Conservation (phyloP, 2,888 invertebrate species). For the Acrobasis consociella region DNA sequence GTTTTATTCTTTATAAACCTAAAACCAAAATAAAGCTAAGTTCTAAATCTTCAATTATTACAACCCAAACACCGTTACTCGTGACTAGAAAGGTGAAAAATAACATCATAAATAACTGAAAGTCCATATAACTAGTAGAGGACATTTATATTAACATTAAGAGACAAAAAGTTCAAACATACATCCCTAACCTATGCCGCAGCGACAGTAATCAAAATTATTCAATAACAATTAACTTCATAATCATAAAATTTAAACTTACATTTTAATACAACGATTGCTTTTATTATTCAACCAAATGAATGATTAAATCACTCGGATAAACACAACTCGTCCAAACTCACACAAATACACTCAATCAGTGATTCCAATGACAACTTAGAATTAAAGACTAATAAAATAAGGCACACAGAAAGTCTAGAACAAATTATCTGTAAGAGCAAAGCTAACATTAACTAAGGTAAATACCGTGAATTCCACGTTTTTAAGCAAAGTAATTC, state of each 20-base stretch:
- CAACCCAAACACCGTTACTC: slow-evolving; percentile 68
- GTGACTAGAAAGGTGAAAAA: slow-evolving; percentile 73
- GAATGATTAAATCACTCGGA: slow-evolving; percentile 14
- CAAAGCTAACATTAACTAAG: slow-evolving; percentile 32
- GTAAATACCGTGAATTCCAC: slow-evolving; percentile 23
- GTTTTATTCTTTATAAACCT: too few species aligned
- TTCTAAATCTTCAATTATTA: slow-evolving; percentile 46
- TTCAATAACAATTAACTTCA: slow-evolving; percentile 22
- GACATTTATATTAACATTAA: slow-evolving; percentile 62
- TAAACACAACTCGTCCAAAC: slow-evolving; percentile 20
- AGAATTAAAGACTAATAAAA: slow-evolving; percentile 52
- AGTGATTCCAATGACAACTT: slow-evolving; percentile 31
- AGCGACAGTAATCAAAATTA: slow-evolving; percentile 43
- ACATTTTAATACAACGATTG: slow-evolving; percentile 34
- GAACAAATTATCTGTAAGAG: slow-evolving; percentile 35
- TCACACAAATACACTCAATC: slow-evolving; percentile 27
- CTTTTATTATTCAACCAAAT: slow-evolving; percentile 37
- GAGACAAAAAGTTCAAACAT: slow-evolving; percentile 50
- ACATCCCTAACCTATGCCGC: slow-evolving; percentile 54
- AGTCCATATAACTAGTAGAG: slow-evolving; percentile 62
- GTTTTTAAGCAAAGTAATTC: slow-evolving; percentile 19
- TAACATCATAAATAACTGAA: slow-evolving; percentile 61
- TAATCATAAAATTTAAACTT: slow-evolving; percentile 18
- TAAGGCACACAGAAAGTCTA: slow-evolving; percentile 62
- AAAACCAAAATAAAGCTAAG: too few species aligned